Evolutionary conservation across 2,113 vertebrate genomes (phyloP).

Genomic region (Cygnus buccinator): DNA sequence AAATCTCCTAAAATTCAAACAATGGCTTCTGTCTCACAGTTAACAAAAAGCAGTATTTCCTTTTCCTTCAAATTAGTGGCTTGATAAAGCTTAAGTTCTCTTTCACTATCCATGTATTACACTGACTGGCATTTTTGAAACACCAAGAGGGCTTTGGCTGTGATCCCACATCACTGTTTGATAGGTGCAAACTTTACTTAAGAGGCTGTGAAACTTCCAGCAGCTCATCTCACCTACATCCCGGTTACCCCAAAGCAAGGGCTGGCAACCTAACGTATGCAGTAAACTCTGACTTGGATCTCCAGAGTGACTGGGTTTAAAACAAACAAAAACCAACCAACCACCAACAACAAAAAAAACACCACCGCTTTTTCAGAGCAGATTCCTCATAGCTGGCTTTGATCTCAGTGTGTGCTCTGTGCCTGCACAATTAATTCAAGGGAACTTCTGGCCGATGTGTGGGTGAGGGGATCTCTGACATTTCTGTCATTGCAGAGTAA

Average conservation of each 20-base stretch:
- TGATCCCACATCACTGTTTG: background rate
- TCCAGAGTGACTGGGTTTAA: background rate
- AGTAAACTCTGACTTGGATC: background rate
- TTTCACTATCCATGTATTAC: background rate
- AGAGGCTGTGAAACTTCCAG: background rate
- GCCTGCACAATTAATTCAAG: background rate
- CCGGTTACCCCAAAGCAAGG: background rate
- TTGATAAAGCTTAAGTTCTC: background rate
- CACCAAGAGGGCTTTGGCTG: background rate
- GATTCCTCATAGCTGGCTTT: background rate
- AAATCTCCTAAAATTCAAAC: background rate
- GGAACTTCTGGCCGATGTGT: background rate
- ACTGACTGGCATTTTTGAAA: background rate
- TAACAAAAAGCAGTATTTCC: background rate
- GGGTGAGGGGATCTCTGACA: background rate
- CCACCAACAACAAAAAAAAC: background rate
- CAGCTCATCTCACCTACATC: background rate
- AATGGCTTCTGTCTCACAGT: background rate
- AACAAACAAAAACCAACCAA: background rate
- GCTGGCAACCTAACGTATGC: background rate
- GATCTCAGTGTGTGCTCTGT: background rate
- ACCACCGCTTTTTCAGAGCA: background rate
- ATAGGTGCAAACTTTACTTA: background rate
- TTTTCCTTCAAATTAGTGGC: background rate
- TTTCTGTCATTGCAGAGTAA: background rate